Evolutionary conservation across 2,797 vertebrate genomes (phyloP).

Genomic region (Mycteria americana): DNA sequence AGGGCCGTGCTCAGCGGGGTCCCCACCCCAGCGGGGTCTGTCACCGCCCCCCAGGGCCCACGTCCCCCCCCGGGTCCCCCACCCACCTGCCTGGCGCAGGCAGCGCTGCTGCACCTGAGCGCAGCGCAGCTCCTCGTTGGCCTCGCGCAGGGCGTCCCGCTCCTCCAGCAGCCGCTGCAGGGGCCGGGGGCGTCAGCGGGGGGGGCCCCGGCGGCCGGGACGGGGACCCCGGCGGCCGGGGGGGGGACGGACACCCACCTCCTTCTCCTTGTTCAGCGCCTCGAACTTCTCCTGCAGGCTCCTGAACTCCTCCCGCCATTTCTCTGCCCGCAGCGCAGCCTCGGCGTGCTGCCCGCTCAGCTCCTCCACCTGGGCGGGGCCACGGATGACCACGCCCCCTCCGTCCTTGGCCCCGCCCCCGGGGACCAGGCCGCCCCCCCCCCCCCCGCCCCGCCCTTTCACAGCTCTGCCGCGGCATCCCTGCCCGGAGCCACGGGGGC

Average conservation of each 20-base stretch:
- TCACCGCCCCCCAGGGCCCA: not conserved
- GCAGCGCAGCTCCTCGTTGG: not conserved
- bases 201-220: no score
- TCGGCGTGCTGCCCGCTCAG: conserved; percentile 81
- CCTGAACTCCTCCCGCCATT: not conserved
- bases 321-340: not conserved
- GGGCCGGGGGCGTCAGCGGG: no score
- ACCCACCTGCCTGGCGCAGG: not conserved
- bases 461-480: not conserved
- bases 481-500: no score
- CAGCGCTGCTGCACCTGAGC: not conserved
- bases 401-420: no score
- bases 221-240: not conserved
- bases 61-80: not conserved
- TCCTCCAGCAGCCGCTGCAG: not conserved
- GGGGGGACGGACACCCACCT: not conserved
- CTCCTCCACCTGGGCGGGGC: conserved; percentile 80
- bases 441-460: not conserved
- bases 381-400: not conserved
- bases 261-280: not conserved
- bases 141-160: not conserved
- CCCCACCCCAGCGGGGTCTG: no score
- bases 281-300: not conserved
- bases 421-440: not conserved
- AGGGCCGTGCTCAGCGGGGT: not conserved